A percentile compares a stretch with the other conserved stretches of the same genome.
Conservation (phyloP, 2,113 vertebrate genomes). For the Phylloscopus trochiloides region DNA sequence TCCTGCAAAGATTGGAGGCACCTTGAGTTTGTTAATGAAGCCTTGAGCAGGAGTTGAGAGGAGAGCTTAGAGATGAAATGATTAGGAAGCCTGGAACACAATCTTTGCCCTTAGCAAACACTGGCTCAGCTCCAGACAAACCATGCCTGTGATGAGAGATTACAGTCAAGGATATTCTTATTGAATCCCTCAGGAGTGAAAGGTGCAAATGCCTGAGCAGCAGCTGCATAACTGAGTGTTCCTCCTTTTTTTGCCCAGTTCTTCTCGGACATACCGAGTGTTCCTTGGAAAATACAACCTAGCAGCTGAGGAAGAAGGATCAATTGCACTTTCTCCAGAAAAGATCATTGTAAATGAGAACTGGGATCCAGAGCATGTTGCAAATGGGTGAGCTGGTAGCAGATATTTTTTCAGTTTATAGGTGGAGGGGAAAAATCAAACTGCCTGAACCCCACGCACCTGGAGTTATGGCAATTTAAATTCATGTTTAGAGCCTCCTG, state of each 20-base stretch:
- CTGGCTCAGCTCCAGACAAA: neutral
- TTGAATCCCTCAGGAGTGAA: neutral
- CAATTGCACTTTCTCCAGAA: slow-evolving; percentile 48
- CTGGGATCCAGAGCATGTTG: slow-evolving; percentile 63
- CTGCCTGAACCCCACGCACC: neutral
- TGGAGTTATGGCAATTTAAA: neutral
- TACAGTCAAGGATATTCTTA: neutral
- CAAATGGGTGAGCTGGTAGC: slow-evolving; percentile 50
- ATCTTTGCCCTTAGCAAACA: neutral
- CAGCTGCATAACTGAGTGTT: neutral
- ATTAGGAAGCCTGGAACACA: neutral
- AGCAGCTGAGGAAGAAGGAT: slow-evolving; percentile 53
- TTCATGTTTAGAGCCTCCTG: neutral
- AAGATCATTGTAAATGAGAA: slow-evolving; percentile 76
- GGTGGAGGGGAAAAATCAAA: neutral
- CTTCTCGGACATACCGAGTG: slow-evolving; percentile 72
- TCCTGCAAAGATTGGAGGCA: neutral
- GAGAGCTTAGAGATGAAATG: neutral
- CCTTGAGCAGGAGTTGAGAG: neutral
- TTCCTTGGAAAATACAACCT: slow-evolving; percentile 82
- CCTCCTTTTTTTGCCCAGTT: neutral
- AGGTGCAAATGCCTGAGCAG: neutral
- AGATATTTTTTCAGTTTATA: neutral
- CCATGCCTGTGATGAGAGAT: neutral
- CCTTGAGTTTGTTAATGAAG: neutral